Evolutionary conservation across 2,888 invertebrate species (phyloP).

Genomic region (Tenodera sinensis): DNA sequence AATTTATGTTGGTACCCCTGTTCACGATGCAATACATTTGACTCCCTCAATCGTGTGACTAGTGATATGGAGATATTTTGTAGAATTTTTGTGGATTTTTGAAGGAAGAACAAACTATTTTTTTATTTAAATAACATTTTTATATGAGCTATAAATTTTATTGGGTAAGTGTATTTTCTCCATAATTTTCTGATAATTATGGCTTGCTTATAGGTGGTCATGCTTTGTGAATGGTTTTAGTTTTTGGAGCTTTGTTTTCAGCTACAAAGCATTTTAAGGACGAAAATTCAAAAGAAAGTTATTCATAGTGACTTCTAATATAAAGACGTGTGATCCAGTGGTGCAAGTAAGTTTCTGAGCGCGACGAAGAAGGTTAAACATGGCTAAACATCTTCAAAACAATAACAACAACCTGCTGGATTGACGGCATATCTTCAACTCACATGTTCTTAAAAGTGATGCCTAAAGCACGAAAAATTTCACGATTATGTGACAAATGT

Average conservation of each 20-base stretch:
- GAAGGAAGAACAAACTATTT: not conserved
- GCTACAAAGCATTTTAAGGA: not conserved
- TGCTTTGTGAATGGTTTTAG: not conserved
- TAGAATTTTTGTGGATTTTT: slow-evolving; percentile 5
- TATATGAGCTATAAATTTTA: not conserved
- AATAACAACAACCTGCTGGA: slow-evolving; percentile 10
- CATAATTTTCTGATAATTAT: not conserved
- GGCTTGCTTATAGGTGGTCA: not conserved
- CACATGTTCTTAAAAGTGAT: not conserved
- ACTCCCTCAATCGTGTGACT: not conserved
- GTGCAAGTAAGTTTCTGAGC: not conserved
- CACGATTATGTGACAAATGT: not conserved
- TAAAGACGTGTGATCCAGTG: not conserved
- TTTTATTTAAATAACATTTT: not conserved
- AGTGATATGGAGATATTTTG: slow-evolving; percentile 1
- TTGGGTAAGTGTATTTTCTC: not conserved
- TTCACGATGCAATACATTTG: slow-evolving; percentile 9
- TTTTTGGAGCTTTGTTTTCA: not conserved
- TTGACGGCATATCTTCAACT: not conserved
- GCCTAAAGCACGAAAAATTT: not conserved
- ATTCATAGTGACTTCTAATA: not conserved
- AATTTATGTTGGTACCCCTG: slow-evolving; percentile 12
- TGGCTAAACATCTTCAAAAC: not conserved
- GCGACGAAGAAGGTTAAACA: not conserved
- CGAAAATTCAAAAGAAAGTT: not conserved